Evolutionary conservation across 2,113 vertebrate species (phyloP), one percentile per base, ranked within the genome.

Genomic region (Platichthys stellatus): DNA sequence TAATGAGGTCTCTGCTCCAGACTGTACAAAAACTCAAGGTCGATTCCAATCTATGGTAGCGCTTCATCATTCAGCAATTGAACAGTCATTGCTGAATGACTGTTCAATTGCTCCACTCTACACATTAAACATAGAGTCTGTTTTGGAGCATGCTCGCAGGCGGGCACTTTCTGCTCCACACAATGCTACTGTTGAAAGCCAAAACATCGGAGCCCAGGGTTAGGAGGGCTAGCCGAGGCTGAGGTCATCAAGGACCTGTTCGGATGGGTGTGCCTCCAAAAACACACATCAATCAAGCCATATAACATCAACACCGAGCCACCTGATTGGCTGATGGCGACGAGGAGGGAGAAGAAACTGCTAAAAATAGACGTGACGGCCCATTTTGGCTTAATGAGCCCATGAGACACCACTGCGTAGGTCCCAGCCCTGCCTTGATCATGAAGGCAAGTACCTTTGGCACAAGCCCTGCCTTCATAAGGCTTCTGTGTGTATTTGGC

Each of bases 321-420:
- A 12, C 54, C 24, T 24, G 78, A 91, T 79, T 90, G 86, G 84
- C 69, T n/a, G 66, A 75, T 7, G 13, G 58, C 26, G 38, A 63
- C 2, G 9, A 40, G 17, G 5, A 72, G 66, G 71, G 72, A 84
- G 51, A 79, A 62, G 74, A 82, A 76, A 28, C 58, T 15, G 70
- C 80, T 87, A 86, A 90, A 90, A 90, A 92, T 88, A 90, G 83
- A 86, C 14, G 0, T 2, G 63, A 74, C 66, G 14, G 83, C 61
- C 72, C 66, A 82, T 81, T 87, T 83, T 73, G 60, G 35, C 77
- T 83, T 85, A 89, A 91, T 73, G 69, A 88, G 83, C 67, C 69
- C 58, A 21, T 67, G 57, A 88, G 72, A 62, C 85, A 40, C 72
- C 57, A 65, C 62, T 18, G 59, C 59, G 40, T 72, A 81, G 60